Conservation (phyloP, 2,113 vertebrate genomes). For the Corythornis madagascariensis region DNA sequence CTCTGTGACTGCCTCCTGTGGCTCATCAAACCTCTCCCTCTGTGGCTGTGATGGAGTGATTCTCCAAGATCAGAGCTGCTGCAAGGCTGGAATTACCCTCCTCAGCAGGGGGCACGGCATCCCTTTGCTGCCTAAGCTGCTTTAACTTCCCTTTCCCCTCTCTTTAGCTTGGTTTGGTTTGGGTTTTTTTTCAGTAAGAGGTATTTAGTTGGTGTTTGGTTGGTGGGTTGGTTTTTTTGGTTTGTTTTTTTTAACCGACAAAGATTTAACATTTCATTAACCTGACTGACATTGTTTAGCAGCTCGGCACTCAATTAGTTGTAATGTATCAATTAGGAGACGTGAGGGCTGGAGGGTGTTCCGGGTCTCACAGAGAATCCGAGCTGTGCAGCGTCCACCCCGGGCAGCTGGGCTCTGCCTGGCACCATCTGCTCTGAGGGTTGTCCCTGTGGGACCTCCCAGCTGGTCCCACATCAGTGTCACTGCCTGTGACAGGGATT, state of each 20-base stretch:
- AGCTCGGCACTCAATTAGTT: not conserved
- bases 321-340: not conserved
- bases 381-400: accelerated
- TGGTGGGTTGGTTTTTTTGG: too few relatives aligned
- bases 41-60: not conserved
- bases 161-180: not conserved
- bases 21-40: not conserved
- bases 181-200: not conserved
- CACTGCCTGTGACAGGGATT: not conserved
- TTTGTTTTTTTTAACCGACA: not conserved
- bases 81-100: not conserved
- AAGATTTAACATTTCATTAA: not conserved
- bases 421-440: accelerated
- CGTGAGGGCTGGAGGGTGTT: not conserved
- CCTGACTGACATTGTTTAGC: not conserved
- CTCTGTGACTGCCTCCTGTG: not conserved
- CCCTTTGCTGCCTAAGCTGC: not conserved
- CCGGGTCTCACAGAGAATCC: not conserved
- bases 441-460: not conserved
- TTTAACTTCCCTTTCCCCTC: not conserved
- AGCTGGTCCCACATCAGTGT: accelerated
- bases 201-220: not conserved
- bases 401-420: not conserved
- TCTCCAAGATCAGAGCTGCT: not conserved
- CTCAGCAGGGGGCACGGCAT: not conserved